Evolutionary conservation across 1,140 invertebrate genomes (phyloP), one percentile per base, ranked within the genome.

Genomic region (Drosophila nannoptera): DNA sequence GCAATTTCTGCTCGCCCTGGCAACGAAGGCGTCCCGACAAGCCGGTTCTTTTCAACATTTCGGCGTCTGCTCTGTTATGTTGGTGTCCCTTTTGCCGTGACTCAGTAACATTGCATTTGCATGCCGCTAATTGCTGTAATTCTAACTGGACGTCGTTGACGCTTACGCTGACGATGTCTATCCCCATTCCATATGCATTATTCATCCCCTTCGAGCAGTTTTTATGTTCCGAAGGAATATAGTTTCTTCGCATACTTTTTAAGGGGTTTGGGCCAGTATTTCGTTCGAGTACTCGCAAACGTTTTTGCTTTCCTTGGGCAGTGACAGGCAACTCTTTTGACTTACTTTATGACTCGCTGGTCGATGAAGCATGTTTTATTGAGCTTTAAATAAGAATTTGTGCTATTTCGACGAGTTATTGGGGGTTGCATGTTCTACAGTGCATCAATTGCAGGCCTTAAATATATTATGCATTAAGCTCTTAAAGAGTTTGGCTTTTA

Each of bases 21-120:
- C 66, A 86, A 84, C 81, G 45, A 69, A 76, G 56, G 66, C 81
- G 81, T 84, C 81, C 81, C 67, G 11, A 12, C 29, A 38, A 59
- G 73, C 74, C 69, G 73, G 73, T 50, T 50, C 22, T 2, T 22
- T 22, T 22, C 22, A 22, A 22, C 36, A 11, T 38, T 38, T 38
- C 11, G 1, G 11, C 38, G n/a, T 40, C 11, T 12, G 38, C 66
- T 65, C 55, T 59, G 45, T 58, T 43, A 14, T 7, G 12, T 43
- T 43, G 22, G 14, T 63, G 32, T 22, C 1, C 14, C 66, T 36
- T 67, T 40, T 70, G 40, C 46, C 73, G 78, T 86, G 81, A 84
- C 65, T 84, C 74, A 81, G 77, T 87, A 82, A 84, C 82, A 86
- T 84, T 86, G 80, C 80, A 84, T 84, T 83, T 77, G 75, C 61